phyloP scores from a whole-genome alignment of 2,797 vertebrate genomes.

The Melanotaenia trifasciata region DNA sequence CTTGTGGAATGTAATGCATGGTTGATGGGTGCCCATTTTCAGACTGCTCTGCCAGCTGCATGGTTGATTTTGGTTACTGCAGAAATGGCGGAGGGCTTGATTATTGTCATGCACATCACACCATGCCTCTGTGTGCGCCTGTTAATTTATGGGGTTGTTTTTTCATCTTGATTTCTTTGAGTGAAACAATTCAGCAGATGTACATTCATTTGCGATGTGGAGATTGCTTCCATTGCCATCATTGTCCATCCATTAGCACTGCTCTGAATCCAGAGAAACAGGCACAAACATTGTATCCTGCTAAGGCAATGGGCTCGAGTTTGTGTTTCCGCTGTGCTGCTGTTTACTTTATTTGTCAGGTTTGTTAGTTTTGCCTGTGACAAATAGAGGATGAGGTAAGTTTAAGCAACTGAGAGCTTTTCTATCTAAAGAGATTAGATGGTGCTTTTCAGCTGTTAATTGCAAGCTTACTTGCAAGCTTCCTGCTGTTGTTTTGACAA shows the following conservation, averaged over 20 bases:
- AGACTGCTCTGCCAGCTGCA: constrained; percentile 51
- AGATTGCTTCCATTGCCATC: constrained; percentile 71
- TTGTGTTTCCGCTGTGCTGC: constrained; percentile 49
- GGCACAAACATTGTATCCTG: constrained; percentile 35
- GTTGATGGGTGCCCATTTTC: constrained; percentile 47
- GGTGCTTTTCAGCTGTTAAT: constrained; percentile 43
- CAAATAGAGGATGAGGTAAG: constrained; percentile 36
- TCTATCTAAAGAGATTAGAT: constrained; percentile 27
- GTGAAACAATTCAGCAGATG: constrained; percentile 79
- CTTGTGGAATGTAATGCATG: constrained; percentile 26
- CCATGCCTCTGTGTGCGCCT: constrained; percentile 52
- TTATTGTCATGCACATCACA: constrained; percentile 77
- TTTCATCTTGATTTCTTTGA: constrained; percentile 77
- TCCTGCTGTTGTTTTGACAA: constrained; percentile 55
- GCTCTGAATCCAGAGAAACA: constrained; percentile 37
- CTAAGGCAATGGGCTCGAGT: constrained; percentile 49
- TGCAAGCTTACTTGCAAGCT: constrained; percentile 38
- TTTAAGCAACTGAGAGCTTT: constrained; percentile 36
- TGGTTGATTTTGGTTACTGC: constrained; percentile 47
- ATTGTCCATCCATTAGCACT: constrained; percentile 70
- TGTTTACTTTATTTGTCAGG: constrained; percentile 56
- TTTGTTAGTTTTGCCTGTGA: constrained; percentile 50
- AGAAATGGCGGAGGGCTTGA: constrained; percentile 42
- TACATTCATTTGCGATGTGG: constrained; percentile 76
- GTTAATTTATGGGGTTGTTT: constrained; percentile 75